Percentiles rank a stretch among this genome's conserved stretches.
phyloP scores from a whole-genome alignment of 2,888 invertebrate genomes.

The Charanyca ferruginea region DNA sequence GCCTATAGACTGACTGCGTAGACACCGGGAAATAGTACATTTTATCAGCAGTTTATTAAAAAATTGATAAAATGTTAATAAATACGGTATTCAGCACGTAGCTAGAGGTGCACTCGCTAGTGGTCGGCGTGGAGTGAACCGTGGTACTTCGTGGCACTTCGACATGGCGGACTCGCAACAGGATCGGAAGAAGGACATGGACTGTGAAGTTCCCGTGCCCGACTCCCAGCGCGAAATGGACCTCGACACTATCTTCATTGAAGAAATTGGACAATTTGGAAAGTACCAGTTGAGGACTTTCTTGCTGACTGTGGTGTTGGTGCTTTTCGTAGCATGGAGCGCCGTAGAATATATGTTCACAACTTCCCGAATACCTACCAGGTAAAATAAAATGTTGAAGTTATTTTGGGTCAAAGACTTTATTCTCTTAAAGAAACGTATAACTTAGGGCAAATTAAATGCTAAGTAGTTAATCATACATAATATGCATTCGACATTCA shows the following conservation, averaged over 20 bases:
- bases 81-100: constrained; percentile 20
- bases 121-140: constrained; percentile 1
- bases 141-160: too few species aligned
- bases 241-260: constrained; percentile 78
- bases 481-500: too few species aligned
- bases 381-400: constrained; percentile 67
- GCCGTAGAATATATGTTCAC: constrained; percentile 83
- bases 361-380: constrained; percentile 78
- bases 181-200: constrained; percentile 11
- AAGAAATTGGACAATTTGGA: constrained; percentile 84
- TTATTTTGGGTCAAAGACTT: too few species aligned
- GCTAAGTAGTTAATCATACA: too few species aligned
- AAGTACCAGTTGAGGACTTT: constrained; percentile 76
- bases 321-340: constrained; percentile 77
- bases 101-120: constrained; percentile 27
- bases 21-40: constrained; percentile 31
- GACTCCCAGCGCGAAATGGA: constrained; percentile 66
- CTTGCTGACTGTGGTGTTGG: constrained; percentile 69
- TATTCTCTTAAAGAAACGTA: too few species aligned
- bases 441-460: too few species aligned
- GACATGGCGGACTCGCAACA: constrained; percentile 29
- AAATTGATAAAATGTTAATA: constrained; percentile 48
- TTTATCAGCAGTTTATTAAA: constrained; percentile 50
- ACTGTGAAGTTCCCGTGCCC: background rate
- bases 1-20: constrained; percentile 19